Percentiles rank a stretch among this genome's conserved stretches.
These are phyloP conservation scores for Leucophenga varia DNA, from an alignment of 1,140 invertebrate genomes.

Conservation along the genomic window DNA sequence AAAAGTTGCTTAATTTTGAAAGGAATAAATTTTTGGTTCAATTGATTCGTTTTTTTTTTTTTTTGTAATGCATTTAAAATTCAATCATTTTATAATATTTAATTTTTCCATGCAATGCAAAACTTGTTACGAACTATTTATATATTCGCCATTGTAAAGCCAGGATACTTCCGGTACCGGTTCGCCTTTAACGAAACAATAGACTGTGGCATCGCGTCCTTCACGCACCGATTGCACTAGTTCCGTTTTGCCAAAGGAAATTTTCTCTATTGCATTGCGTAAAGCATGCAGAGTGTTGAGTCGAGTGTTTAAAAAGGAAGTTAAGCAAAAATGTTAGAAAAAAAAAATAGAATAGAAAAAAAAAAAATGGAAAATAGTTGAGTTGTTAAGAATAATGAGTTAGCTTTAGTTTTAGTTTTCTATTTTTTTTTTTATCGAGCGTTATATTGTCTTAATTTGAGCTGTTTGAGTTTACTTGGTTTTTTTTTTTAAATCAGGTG, in stretches of 20 bases:
- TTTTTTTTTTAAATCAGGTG: too few species aligned
- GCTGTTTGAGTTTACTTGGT: too few species aligned
- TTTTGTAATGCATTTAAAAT: background rate
- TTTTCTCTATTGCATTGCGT: conserved; percentile 45
- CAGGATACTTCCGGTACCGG: conserved; percentile 58
- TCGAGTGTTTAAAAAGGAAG: conserved; percentile 1
- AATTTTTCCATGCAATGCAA: too few species aligned
- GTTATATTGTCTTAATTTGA: too few species aligned
- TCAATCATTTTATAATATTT: too few species aligned
- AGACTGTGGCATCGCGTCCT: conserved; percentile 55
- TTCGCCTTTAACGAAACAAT: conserved; percentile 59
- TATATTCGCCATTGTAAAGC: conserved; percentile 52
- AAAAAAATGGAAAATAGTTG: conserved; percentile 13
- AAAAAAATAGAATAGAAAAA: conserved; percentile 2
- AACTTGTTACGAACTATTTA: conserved; percentile 55
- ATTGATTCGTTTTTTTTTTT: background rate
- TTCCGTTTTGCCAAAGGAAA: conserved; percentile 59
- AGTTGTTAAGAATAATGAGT: too few species aligned
- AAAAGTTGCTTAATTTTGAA: conserved; percentile 6
- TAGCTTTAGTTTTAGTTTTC: too few species aligned
- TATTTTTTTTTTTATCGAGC: too few species aligned
- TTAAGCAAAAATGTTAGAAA: conserved; percentile 10
- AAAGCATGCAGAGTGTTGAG: conserved; percentile 10
- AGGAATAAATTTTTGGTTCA: background rate
- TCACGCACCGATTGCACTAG: conserved; percentile 57